Evolutionary conservation across 2,888 invertebrate genomes (phyloP), one percentile per base, ranked within the genome.

Genomic region (Agrochola lota): DNA sequence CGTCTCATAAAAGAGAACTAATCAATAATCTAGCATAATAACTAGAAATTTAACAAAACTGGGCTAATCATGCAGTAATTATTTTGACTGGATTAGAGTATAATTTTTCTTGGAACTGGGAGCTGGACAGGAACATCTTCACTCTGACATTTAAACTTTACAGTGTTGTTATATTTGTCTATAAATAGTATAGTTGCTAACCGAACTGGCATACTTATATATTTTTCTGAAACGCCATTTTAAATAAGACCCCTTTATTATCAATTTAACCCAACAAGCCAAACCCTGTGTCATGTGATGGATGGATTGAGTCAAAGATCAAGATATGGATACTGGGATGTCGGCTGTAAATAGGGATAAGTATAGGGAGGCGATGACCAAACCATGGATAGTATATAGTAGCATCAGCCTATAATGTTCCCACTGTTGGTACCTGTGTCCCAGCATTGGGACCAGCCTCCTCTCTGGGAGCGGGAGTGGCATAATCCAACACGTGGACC

Each of bases 81-180:
- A 73, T 62, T 17, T 55, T 74, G 9, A 49, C 8, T 30, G 12
- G 12, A 12, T 30, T 15, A 30, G 35, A 40, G 4, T 64, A 26
- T 17, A 49, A 49, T 49, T 57, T 17, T 74, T 80, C 30, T 46
- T 66, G 20, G 20, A 55, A 74, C 12, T 60, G 11, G 7, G 46
- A 49, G 66, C 81, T 74, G 62, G n/a, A 7, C 40, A 40, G 17
- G n/a, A 64, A 59, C 49, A 72, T n/a, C 43, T 72, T 60, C 6
- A 55, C 15, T 0, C 26, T 80, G 80, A 69, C 69, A 59, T 80
- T 79, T 64, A 59, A 80, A 70, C 68, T 73, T 59, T 9, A 17
- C n/a, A 68, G 57, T 46, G 40, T 68, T 17, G 26, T 40, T 8
- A 11, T n/a, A 6, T 40, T 17, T 30, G 26, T 17, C 17, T n/a